Conservation (phyloP, 2,888 invertebrate genomes). For the Lasioglossum figueresi region DNA sequence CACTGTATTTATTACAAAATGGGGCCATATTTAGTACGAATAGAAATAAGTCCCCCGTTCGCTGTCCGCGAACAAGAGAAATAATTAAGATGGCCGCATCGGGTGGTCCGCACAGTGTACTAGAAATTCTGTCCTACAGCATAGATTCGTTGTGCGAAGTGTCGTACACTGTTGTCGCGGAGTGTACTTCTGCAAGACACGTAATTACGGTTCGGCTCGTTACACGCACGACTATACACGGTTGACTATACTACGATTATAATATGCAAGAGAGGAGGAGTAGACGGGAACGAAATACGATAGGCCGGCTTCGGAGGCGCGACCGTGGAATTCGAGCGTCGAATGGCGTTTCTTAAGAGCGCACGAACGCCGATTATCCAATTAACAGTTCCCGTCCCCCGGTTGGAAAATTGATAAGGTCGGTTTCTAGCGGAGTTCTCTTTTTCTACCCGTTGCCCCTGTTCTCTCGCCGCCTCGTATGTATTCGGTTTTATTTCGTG, state of each 20-base stretch:
- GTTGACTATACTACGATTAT: constrained; percentile 53
- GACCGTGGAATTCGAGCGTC: constrained; percentile 52
- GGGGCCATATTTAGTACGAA: too few relatives aligned
- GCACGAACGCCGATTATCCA: constrained; percentile 67
- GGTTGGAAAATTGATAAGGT: constrained; percentile 66
- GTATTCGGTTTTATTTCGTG: constrained; percentile 31
- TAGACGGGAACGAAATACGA: constrained; percentile 54
- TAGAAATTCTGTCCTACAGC: background rate
- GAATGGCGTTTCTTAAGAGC: constrained; percentile 40
- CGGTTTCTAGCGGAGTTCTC: constrained; percentile 10
- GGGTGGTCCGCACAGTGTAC: background rate
- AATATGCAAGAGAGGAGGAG: constrained; percentile 52
- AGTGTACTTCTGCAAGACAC: constrained; percentile 32
- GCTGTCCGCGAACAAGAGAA: background rate
- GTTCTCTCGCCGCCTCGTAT: constrained; percentile 5
- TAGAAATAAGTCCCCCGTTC: too few relatives aligned
- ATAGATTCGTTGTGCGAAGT: background rate
- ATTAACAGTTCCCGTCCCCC: constrained; percentile 60
- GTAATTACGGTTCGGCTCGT: constrained; percentile 63
- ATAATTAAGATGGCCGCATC: background rate
- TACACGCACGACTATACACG: constrained; percentile 51
- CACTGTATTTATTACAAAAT: too few relatives aligned
- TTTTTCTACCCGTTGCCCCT: background rate
- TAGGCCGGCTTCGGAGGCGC: constrained; percentile 41
- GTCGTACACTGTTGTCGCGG: background rate